Conservation (phyloP, 2,888 invertebrate genomes). For the Aphidius colemani region DNA sequence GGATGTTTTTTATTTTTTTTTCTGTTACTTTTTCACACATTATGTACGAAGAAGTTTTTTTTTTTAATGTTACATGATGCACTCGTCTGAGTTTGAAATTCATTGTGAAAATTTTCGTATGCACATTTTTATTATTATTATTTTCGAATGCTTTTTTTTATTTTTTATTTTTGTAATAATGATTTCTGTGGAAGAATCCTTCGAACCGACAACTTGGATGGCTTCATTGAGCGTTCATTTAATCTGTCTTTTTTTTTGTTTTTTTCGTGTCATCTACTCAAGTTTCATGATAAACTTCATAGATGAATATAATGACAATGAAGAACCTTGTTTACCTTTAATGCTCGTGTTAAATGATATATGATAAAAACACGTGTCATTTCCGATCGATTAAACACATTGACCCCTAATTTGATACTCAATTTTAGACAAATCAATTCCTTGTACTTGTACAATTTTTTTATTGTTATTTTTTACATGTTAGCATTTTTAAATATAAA, state of each 20-base stretch:
- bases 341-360: slow-evolving; percentile 42
- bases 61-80: slow-evolving; percentile 5
- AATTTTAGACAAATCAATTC: slow-evolving; percentile 5
- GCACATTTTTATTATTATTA: not conserved
- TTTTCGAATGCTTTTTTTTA: not conserved
- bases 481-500: no score
- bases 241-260: slow-evolving; percentile 12
- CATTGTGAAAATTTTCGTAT: slow-evolving; percentile 16
- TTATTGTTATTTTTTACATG: no score
- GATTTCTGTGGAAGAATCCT: no score
- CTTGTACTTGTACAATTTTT: no score
- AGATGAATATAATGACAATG: slow-evolving; percentile 30
- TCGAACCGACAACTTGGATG: not conserved
- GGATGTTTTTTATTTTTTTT: slow-evolving; percentile 32
- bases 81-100: slow-evolving; percentile 15
- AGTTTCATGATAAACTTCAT: slow-evolving; percentile 3
- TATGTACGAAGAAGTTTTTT: slow-evolving; percentile 12
- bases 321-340: slow-evolving; percentile 20
- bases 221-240: slow-evolving; percentile 10
- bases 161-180: not conserved
- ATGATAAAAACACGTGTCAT: slow-evolving; percentile 55
- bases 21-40: slow-evolving; percentile 15
- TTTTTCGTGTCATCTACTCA: slow-evolving; percentile 13
- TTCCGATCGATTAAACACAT: slow-evolving; percentile 48
- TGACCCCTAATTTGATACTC: slow-evolving; percentile 34